A percentile compares a stretch with the other conserved stretches of the same genome.
These are phyloP conservation scores for Loripinus fragilis DNA, from an alignment of 2,888 invertebrate genomes.

Conservation along the genomic window DNA sequence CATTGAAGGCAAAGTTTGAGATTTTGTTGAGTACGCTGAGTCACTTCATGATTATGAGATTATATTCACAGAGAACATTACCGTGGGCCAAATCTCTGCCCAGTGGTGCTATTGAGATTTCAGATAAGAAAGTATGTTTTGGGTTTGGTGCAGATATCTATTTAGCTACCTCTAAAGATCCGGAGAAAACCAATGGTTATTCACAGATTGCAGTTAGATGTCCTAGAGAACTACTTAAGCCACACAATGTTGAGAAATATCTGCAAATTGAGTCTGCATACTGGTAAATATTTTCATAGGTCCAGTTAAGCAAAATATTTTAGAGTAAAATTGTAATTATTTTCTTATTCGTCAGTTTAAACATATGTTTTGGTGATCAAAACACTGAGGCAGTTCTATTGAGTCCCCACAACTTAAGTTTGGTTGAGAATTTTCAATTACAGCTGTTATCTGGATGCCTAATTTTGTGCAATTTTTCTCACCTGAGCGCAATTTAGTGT, in stretches of 20 bases:
- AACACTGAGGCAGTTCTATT: too few species aligned
- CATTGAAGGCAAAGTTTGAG: constrained; percentile 58
- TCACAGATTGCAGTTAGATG: constrained; percentile 47
- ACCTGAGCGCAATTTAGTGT: too few species aligned
- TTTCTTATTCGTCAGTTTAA: too few species aligned
- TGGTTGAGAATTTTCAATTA: too few species aligned
- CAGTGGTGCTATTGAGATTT: neutral
- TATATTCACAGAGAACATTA: constrained; percentile 23
- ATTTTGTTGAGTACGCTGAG: constrained; percentile 33
- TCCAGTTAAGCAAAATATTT: too few species aligned
- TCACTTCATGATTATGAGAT: constrained; percentile 38
- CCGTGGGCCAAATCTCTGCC: constrained; percentile 22
- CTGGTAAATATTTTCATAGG: constrained; percentile 64
- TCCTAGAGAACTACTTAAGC: constrained; percentile 38
- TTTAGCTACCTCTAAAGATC: constrained; percentile 19
- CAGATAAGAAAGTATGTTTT: constrained; percentile 30
- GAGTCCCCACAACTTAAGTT: too few species aligned
- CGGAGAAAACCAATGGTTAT: neutral
- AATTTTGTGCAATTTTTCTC: too few species aligned
- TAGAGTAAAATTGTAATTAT: too few species aligned
- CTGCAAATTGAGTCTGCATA: constrained; percentile 63
- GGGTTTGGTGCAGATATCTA: constrained; percentile 40
- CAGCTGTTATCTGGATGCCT: too few species aligned
- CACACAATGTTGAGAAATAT: constrained; percentile 55
- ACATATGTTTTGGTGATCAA: too few species aligned